These are phyloP conservation scores for Pachyseris speciosa DNA, from an alignment of 64 coral and sea anemone genomes.

Conservation along the genomic window DNA sequence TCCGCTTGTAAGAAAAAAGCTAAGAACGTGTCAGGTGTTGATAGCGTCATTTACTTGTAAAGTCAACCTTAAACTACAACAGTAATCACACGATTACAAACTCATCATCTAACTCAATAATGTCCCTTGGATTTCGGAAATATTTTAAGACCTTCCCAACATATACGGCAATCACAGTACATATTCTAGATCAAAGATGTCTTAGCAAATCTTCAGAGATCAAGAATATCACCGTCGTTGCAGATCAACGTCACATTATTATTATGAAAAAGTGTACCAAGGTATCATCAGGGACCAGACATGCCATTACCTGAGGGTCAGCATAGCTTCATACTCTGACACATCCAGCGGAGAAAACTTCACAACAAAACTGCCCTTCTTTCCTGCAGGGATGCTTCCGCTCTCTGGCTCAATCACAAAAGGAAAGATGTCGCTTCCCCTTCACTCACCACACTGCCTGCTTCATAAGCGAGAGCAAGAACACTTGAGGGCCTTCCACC, in stretches of 20 bases:
- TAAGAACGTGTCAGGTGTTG: too few species aligned
- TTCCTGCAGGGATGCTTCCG: conserved; percentile 86
- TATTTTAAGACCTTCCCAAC: too few species aligned
- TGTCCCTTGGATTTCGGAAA: too few species aligned
- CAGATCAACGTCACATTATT: background rate
- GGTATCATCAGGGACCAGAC: background rate
- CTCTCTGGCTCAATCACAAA: conserved; percentile 88
- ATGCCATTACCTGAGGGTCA: conserved; percentile 70
- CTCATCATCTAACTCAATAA: too few species aligned
- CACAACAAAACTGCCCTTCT: conserved; percentile 75
- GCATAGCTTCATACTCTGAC: conserved; percentile 72
- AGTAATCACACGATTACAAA: too few species aligned
- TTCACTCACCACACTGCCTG: conserved; percentile 87
- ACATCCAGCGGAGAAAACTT: conserved; percentile 95
- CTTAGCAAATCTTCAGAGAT: background rate
- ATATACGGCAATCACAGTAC: background rate
- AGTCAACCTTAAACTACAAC: too few species aligned
- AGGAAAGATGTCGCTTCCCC: conserved; percentile 83
- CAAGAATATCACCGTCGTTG: background rate
- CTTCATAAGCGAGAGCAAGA: conserved; percentile 84
- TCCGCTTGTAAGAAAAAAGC: too few species aligned
- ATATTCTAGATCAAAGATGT: background rate
- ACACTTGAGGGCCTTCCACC: conserved; percentile 79
- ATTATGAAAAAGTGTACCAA: too few species aligned
- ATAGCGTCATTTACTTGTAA: too few species aligned